phyloP scores from a whole-genome alignment of 2,113 vertebrate genomes.

The Coreoperca whiteheadi region DNA sequence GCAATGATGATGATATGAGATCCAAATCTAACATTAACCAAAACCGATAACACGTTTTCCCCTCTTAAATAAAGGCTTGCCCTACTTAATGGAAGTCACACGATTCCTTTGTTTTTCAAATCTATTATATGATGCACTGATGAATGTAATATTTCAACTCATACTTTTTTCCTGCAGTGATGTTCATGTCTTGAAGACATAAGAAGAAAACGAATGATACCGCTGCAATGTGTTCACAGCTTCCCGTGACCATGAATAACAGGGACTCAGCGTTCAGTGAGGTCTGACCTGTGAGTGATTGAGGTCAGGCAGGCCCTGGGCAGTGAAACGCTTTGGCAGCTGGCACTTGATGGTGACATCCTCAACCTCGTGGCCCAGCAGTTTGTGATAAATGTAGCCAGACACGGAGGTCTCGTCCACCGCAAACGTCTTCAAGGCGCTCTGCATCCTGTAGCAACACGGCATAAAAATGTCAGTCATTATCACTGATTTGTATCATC shows the following conservation, averaged over 20 bases:
- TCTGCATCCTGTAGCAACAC: constrained; percentile 91
- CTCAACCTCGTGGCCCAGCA: constrained; percentile 97
- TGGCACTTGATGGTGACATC: constrained; percentile 99
- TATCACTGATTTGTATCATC: neutral
- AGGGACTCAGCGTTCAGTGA: neutral
- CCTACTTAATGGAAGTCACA: neutral
- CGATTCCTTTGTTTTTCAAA: neutral
- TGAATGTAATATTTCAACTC: neutral
- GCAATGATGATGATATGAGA: neutral
- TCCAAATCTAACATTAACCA: neutral
- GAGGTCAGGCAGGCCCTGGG: constrained; percentile 97
- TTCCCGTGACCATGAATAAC: neutral
- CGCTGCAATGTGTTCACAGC: no score
- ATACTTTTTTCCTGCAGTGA: neutral
- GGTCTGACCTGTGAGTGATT: constrained; percentile 95
- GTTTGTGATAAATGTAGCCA: constrained; percentile 98
- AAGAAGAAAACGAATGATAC: neutral
- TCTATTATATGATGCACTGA: neutral
- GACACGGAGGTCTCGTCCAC: constrained; percentile 99
- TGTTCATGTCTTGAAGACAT: neutral
- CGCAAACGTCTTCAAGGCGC: constrained; percentile 95
- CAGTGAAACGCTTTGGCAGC: constrained; percentile 98
- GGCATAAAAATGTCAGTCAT: constrained; percentile 1
- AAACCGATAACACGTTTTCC: neutral
- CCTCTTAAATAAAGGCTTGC: neutral